Evolutionary conservation across 1,140 invertebrate species (phyloP).

Genomic region (Drosophila mauritiana): DNA sequence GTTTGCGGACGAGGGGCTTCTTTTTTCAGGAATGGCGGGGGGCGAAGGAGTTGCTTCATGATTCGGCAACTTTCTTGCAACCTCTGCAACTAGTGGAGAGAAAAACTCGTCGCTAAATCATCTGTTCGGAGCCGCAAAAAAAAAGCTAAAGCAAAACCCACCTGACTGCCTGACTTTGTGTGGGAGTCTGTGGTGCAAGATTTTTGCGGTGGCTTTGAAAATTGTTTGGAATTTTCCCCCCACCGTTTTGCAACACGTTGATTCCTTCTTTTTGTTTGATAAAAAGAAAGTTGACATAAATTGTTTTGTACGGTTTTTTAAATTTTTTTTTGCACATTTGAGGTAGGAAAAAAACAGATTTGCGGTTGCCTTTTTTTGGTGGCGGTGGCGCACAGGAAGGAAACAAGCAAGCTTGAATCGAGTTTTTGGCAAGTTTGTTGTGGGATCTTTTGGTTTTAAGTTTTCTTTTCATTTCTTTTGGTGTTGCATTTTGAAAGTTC

Average conservation of each 20-base stretch:
- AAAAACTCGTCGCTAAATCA: conserved; percentile 74
- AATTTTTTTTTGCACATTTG: conserved; percentile 37
- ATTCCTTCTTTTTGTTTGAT: conserved; percentile 79
- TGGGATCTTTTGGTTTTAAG: conserved; percentile 63
- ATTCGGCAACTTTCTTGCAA: conserved; percentile 77
- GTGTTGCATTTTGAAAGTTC: conserved; percentile 73
- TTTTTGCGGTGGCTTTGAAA: conserved; percentile 78
- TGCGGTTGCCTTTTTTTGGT: conserved; percentile 41
- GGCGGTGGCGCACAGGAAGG: conserved; percentile 70
- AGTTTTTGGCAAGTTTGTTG: conserved; percentile 57
- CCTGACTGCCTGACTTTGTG: conserved; percentile 73
- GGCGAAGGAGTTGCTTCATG: conserved; percentile 51
- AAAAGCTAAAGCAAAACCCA: conserved; percentile 46
- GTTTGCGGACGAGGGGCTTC: not conserved
- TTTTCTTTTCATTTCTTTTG: conserved; percentile 46
- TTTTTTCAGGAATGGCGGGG: not conserved
- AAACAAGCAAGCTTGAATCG: conserved; percentile 51
- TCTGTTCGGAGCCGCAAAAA: conserved; percentile 49
- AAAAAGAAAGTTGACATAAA: conserved; percentile 83
- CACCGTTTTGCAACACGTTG: conserved; percentile 47
- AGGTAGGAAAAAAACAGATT: conserved; percentile 47
- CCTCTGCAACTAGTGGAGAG: conserved; percentile 49
- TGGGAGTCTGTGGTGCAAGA: conserved; percentile 66
- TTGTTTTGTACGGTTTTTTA: conserved; percentile 53
- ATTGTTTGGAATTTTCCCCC: conserved; percentile 64